A percentile compares a stretch with the other conserved stretches of the same genome.
Conservation (phyloP, 2,888 invertebrate genomes). For the Meliscaeva auricollis region DNA sequence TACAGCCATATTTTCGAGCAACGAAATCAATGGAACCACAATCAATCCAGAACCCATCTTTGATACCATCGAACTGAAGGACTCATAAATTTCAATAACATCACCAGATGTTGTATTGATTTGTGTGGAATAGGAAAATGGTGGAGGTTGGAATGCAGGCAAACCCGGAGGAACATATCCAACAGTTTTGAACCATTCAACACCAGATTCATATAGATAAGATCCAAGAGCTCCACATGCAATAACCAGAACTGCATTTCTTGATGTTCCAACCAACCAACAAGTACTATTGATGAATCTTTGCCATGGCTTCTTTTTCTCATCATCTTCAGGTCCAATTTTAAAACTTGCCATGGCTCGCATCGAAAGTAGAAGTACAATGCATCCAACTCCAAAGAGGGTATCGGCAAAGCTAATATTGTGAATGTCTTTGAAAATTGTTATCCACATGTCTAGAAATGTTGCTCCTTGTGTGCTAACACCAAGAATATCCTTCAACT, state of each 20-base stretch:
- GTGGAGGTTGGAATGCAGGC: slow-evolving; percentile 88
- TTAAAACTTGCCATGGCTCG: slow-evolving; percentile 89
- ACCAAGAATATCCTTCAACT: slow-evolving; percentile 93
- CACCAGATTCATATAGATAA: slow-evolving; percentile 86
- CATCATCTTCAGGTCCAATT: slow-evolving; percentile 86
- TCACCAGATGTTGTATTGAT: slow-evolving; percentile 86
- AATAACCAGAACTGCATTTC: slow-evolving; percentile 94
- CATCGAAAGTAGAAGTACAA: slow-evolving; percentile 89
- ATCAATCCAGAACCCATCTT: slow-evolving; percentile 93
- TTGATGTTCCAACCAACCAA: slow-evolving; percentile 92
- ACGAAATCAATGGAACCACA: slow-evolving; percentile 93
- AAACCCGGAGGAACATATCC: slow-evolving; percentile 91
- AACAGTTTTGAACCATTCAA: slow-evolving; percentile 87
- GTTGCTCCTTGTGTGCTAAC: slow-evolving; percentile 90
- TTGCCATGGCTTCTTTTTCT: slow-evolving; percentile 86
- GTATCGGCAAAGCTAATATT: slow-evolving; percentile 90
- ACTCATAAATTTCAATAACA: slow-evolving; percentile 78
- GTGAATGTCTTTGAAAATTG: slow-evolving; percentile 88
- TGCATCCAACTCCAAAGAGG: slow-evolving; percentile 90
- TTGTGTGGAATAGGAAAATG: slow-evolving; percentile 87
- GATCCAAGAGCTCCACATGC: slow-evolving; percentile 88
- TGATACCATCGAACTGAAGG: slow-evolving; percentile 90
- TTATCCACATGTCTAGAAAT: slow-evolving; percentile 92
- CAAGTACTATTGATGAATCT: slow-evolving; percentile 87
- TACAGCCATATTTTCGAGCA: slow-evolving; percentile 95